Base-by-base conservation (phyloP, 2,888 invertebrate genomes). In the Eupithecia vulgata region DNA sequence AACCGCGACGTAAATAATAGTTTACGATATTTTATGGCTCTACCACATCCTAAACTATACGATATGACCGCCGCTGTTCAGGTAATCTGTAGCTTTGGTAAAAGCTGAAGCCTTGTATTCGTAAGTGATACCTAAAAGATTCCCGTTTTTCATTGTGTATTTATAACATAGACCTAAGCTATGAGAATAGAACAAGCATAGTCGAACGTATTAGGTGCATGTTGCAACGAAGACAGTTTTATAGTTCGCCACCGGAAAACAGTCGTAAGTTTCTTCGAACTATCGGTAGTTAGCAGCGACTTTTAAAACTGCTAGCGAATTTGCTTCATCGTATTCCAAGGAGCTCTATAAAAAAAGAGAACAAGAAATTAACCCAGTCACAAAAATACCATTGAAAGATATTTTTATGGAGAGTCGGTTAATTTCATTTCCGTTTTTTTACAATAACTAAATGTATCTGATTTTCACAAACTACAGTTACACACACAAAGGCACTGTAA, bases 1-100 rank as follows among this genome's bases (percentile, higher is more conserved):
- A 91, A 90, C 91, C 89, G 83, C 89, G 86, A 86, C 89, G 88
- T 88, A 90, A 90, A 90, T 87, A 90, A 88, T 87, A 84, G 85
- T 89, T 88, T 82, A 65, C 45, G 83, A 82, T 84, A 84, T 87
- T 88, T 90, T 86, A 90, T 85, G 81, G 81, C 85, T 76, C 81
- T 75, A 88, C 90, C 90, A 87, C 92, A 91, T 91, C 91, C 91
- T 84, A 90, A 88, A 88, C 82, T 77, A 80, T 80, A 81, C 87
- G 85, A 90, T n/a, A n/a, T n/a, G 90, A 89, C 89, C 0, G 57
- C 5, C 25, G 21, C 25, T 57, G n/a, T 57, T 52, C 48, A 52
- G 48, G 57, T 13, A 12, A 25, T 57, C 25, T 57, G 5, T 25
- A 12, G 57, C 45, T 57, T 25, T 21, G 25, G 57, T 45, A 25